phyloP scores from a whole-genome alignment of 92 coral and sea anemone genomes.

The Bergia sp. region DNA sequence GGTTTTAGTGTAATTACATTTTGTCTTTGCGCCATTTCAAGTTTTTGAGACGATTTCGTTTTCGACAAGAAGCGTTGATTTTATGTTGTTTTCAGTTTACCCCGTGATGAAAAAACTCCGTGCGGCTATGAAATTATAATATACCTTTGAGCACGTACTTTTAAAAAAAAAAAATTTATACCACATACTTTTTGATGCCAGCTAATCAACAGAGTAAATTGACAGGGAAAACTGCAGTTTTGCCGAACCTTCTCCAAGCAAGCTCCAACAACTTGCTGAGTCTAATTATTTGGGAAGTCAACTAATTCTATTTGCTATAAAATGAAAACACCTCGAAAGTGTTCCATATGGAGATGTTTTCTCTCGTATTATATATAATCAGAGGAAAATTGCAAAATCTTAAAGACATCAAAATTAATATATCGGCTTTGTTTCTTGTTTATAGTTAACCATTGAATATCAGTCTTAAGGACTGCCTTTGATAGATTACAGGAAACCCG shows the following conservation, averaged over 20 bases:
- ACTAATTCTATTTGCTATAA: not conserved
- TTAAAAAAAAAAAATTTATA: not conserved
- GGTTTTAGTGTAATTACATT: conserved; percentile 10
- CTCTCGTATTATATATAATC: not conserved
- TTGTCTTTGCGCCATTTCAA: not conserved
- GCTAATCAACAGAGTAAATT: not conserved
- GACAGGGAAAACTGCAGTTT: not conserved
- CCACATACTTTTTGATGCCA: not conserved
- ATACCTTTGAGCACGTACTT: not conserved
- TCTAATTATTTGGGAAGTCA: not conserved
- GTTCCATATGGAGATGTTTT: not conserved
- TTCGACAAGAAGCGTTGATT: not conserved
- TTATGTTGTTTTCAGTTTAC: not conserved
- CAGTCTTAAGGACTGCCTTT: not conserved
- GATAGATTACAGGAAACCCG: not conserved
- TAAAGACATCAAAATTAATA: not conserved
- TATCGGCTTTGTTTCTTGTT: no score
- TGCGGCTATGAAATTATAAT: not conserved
- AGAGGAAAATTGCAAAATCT: not conserved
- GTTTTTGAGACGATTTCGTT: not conserved
- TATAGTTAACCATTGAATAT: not conserved
- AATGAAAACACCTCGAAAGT: not conserved
- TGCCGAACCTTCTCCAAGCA: not conserved
- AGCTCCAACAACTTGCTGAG: not conserved
- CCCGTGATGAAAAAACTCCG: not conserved